A percentile compares a stretch with the other conserved stretches of the same genome.
phyloP scores from a whole-genome alignment of 2,113 vertebrate species.

The Opisthocomus hoazin region DNA sequence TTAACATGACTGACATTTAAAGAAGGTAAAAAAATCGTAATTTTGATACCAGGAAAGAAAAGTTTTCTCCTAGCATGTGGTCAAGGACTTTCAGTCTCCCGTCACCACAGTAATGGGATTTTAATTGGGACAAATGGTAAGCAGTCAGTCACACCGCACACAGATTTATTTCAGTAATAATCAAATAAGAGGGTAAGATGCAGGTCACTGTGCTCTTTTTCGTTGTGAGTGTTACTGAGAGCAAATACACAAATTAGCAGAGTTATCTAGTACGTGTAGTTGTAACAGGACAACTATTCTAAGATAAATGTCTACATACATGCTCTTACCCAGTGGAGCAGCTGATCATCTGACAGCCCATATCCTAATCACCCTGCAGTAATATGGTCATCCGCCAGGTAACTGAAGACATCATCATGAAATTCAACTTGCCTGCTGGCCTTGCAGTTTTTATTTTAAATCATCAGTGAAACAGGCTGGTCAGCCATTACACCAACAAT shows the following conservation, averaged over 20 bases:
- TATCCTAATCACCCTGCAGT: background rate
- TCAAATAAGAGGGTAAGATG: background rate
- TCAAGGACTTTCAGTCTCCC: conserved; percentile 28
- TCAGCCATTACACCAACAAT: background rate
- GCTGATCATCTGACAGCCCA: background rate
- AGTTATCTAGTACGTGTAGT: background rate
- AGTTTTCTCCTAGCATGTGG: background rate
- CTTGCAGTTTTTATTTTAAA: background rate
- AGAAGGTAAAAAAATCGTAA: background rate
- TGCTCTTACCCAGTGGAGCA: background rate
- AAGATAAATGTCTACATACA: background rate
- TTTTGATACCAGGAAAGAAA: background rate
- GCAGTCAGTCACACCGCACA: background rate
- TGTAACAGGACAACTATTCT: background rate
- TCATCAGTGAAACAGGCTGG: background rate
- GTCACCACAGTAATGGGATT: conserved; percentile 9
- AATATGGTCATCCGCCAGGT: background rate
- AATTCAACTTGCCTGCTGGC: background rate
- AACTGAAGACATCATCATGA: background rate
- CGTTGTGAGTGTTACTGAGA: background rate
- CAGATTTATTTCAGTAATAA: background rate
- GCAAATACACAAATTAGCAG: background rate
- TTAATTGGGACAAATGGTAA: conserved; percentile 49
- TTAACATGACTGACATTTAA: background rate
- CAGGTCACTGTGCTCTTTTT: background rate